Base-by-base conservation (phyloP, 1,140 invertebrate species). In the Drosophila guanche region DNA sequence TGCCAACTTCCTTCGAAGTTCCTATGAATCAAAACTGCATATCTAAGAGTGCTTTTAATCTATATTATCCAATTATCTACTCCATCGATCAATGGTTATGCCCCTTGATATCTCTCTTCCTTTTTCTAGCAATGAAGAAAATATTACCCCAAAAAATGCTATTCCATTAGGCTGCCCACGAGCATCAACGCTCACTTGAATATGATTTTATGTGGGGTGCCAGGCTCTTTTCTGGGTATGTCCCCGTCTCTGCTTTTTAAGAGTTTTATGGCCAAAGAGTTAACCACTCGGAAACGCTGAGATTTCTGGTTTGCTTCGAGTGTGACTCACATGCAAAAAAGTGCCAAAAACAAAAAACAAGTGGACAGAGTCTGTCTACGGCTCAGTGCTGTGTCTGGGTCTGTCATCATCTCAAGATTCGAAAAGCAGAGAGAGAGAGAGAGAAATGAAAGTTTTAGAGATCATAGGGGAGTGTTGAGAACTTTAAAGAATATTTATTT, bases 181-280 rank as follows among this genome's bases (percentile, higher is more conserved):
- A 37, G 33, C 12, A 4, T 37, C 10, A 37, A 4, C 33, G 33
- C 33, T 37, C 33, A 37, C 10, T 37, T 12, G 33, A 37, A 37
- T 4, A 37, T 12, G 10, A 37, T 12, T 37, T 37, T 37, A 37
- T 37, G 33, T 4, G 33, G 20, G n/a, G 12, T n/a, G 12, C 55
- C 27, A 50, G 42, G 14, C 7, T 45, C n/a, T 40, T 55, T 55
- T 67, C 65, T 68, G 50, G 33, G 65, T 67, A 68, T 54, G 42
- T 33, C 23, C 33, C 6, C n/a, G 16, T 0, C 6, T n/a, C n/a
- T 4, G 23, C n/a, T 27, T 33, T 23, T 37, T 12, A 37, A 12
- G 10, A 12, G 45, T 41, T n/a, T 51, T 55, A 48, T 55, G 42
- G 25, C 7, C 37, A 55, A 47, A 67, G 41, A 67, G 23, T 55